phyloP scores from a whole-genome alignment of 2,888 invertebrate species.

The Macrophya alboannulata region DNA sequence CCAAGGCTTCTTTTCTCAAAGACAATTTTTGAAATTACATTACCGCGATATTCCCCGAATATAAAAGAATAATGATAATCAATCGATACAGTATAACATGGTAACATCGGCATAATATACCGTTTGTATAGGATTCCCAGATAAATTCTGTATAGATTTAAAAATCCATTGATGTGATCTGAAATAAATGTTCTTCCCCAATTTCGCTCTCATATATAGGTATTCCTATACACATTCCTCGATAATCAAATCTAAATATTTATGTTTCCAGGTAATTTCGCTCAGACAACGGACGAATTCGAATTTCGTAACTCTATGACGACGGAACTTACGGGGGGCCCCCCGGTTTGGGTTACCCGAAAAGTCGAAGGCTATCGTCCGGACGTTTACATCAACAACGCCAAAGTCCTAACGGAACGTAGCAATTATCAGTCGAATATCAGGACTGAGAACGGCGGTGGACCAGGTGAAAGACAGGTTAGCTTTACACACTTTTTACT shows the following conservation, averaged over 20 bases:
- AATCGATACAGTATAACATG: neutral
- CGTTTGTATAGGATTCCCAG: neutral
- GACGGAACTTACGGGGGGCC: slow-evolving; percentile 92
- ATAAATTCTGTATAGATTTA: neutral
- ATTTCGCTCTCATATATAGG: neutral
- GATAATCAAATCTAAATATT: slow-evolving; percentile 10
- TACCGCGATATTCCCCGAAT: neutral
- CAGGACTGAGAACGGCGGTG: slow-evolving; percentile 78
- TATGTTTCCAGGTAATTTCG: slow-evolving; percentile 87
- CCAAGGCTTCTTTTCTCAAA: neutral
- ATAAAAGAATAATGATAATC: neutral
- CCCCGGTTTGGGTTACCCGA: slow-evolving; percentile 92
- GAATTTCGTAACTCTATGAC: slow-evolving; percentile 86
- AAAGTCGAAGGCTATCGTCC: slow-evolving; percentile 83
- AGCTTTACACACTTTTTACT: slow-evolving; percentile 65
- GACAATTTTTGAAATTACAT: slow-evolving; percentile 7
- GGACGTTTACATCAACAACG: slow-evolving; percentile 94
- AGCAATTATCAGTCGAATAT: slow-evolving; percentile 86
- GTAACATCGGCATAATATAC: neutral
- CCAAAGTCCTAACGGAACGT: slow-evolving; percentile 87
- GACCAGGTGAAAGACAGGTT: slow-evolving; percentile 83
- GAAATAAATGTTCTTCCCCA: neutral
- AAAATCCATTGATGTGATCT: neutral
- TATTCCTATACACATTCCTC: too few species aligned
- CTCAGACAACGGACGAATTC: slow-evolving; percentile 85